Conservation (phyloP, 2,797 vertebrate species). For the Coilia nasus region DNA sequence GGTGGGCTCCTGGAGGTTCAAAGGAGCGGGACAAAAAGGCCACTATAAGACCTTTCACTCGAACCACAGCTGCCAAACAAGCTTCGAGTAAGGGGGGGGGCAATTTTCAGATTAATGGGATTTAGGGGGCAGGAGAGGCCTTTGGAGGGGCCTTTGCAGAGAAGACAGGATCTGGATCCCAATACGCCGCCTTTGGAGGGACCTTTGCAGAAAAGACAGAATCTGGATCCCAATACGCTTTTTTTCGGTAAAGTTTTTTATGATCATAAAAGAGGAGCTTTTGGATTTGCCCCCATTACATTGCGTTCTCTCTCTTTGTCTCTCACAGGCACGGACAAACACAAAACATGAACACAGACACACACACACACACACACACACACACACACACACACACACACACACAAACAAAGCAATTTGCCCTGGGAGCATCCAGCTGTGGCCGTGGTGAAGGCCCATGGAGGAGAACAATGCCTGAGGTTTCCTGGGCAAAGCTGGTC, state of each 20-base stretch:
- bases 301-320: neutral
- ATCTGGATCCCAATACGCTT: constrained; percentile 50
- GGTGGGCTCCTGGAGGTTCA: constrained; percentile 69
- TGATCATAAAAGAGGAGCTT: constrained; percentile 51
- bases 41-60: constrained; percentile 67
- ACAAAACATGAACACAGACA: too few species aligned
- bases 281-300: constrained; percentile 24
- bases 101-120: constrained; percentile 81
- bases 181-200: constrained; percentile 43
- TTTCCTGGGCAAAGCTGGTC: constrained; percentile 39
- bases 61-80: constrained; percentile 71
- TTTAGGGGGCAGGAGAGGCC: constrained; percentile 63
- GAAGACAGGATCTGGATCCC: constrained; percentile 63
- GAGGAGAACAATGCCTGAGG: constrained; percentile 38
- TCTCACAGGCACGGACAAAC: too few species aligned
- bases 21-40: constrained; percentile 77
- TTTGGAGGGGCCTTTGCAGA: constrained; percentile 62
- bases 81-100: constrained; percentile 59
- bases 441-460: constrained; percentile 59
- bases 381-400: constrained; percentile 10
- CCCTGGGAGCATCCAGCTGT: constrained; percentile 61
- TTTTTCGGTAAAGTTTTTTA: constrained; percentile 56
- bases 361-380: neutral
- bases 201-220: constrained; percentile 64
- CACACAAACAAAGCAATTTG: constrained; percentile 29